Evolutionary conservation across 1,140 invertebrate species (phyloP).

Genomic region (Daktulosphaira vitifoliae): DNA sequence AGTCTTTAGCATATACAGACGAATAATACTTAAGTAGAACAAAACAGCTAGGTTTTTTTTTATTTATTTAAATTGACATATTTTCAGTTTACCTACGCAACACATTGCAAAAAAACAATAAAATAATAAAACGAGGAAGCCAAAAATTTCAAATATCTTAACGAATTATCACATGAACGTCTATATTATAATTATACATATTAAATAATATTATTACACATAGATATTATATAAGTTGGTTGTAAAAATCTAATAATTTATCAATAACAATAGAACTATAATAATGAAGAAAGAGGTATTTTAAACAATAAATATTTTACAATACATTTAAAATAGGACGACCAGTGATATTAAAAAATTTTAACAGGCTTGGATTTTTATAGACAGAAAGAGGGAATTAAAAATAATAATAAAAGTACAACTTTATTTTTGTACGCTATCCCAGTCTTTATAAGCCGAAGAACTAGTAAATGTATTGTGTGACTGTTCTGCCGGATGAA

Average conservation of each 20-base stretch:
- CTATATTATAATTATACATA: constrained; percentile 29
- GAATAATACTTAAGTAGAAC: constrained; percentile 33
- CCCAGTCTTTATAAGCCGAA: constrained; percentile 28
- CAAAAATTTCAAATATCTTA: constrained; percentile 26
- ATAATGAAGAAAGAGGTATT: constrained; percentile 29
- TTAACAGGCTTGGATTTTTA: constrained; percentile 10
- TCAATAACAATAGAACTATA: constrained; percentile 32
- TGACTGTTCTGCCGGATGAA: constrained; percentile 31
- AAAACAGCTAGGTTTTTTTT: constrained; percentile 27
- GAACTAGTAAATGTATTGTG: constrained; percentile 30
- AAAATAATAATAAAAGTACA: constrained; percentile 24
- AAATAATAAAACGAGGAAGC: constrained; percentile 29
- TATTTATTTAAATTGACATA: constrained; percentile 33
- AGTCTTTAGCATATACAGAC: constrained; percentile 30
- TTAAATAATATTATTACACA: constrained; percentile 28
- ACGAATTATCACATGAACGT: constrained; percentile 33
- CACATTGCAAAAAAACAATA: constrained; percentile 25
- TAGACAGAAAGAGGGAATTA: constrained; percentile 2
- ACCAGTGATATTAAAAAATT: constrained; percentile 9
- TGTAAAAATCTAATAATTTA: constrained; percentile 34
- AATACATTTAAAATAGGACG: constrained; percentile 28
- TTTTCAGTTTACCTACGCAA: constrained; percentile 29
- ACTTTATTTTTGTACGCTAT: constrained; percentile 24
- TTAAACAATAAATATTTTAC: constrained; percentile 29
- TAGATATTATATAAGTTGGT: constrained; percentile 17